Base-by-base conservation (phyloP, 1,140 invertebrate genomes). In the Physella acuta region DNA sequence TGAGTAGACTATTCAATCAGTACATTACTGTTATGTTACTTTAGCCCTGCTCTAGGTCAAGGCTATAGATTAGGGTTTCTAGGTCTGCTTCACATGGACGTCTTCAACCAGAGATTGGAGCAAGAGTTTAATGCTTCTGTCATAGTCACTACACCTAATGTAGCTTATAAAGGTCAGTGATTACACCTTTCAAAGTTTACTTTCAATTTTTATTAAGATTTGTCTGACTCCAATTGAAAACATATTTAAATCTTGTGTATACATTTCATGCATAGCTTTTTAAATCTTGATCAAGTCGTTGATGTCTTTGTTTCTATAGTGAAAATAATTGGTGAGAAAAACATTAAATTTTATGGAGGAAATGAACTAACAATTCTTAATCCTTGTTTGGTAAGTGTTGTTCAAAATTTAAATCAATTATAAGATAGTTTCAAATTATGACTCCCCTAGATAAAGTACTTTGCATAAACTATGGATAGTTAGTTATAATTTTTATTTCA, bases 1-100 rank as follows among this genome's bases (percentile, higher is more conserved):
- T n/a, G n/a, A n/a, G n/a, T n/a, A n/a, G n/a, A n/a, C n/a, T n/a
- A n/a, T n/a, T n/a, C n/a, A n/a, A n/a, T n/a, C n/a, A n/a, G n/a
- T n/a, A n/a, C n/a, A n/a, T n/a, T n/a, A n/a, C 20, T 31, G 17
- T 60, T 60, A 31, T 34, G 4, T 49, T 66, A 49, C 67, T 74
- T 24, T 78, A 95, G 94, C 88, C 90, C 93, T 69, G 95, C 95
- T 3, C 85, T 99, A 56, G 97, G 97, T 17, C 91, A 94, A 83
- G 97, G 96, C 44, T 99, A 93, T 71, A 71, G 83, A 49, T 70
- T 86, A 14, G 96, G 95, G 4, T 99, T 98, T 84, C 86, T 98
- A 4, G 97, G 97, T 0, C 85, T 98, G 3, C 86, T 99, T 8
- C 97, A 99, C 82, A 91, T 99, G 88, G 96, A 99, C 85, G 95